Conservation (phyloP, 2,888 invertebrate species). For the Thymelicus sylvestris region DNA sequence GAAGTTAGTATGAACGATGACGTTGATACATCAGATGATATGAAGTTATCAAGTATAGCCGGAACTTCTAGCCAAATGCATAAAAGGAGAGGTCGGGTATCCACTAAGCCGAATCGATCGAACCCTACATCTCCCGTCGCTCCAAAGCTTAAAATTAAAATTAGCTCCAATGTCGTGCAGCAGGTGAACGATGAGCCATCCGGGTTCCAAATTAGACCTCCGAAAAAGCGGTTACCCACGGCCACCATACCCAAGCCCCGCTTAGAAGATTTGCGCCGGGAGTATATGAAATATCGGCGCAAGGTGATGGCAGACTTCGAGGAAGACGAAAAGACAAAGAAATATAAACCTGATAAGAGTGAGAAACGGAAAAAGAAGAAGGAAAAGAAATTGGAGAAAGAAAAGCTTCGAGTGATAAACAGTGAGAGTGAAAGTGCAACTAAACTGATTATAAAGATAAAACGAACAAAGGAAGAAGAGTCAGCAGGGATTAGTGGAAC, state of each 20-base stretch:
- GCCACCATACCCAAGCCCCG: slow-evolving; percentile 87
- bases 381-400: slow-evolving; percentile 83
- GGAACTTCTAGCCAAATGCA: slow-evolving; percentile 53
- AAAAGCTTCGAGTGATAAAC: slow-evolving; percentile 80
- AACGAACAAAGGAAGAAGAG: slow-evolving; percentile 77
- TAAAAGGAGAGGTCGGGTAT: slow-evolving; percentile 66
- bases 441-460: slow-evolving; percentile 91
- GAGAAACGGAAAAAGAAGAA: slow-evolving; percentile 80
- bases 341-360: slow-evolving; percentile 69
- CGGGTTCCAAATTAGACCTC: slow-evolving; percentile 87
- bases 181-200: slow-evolving; percentile 78
- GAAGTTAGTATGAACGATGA: slow-evolving; percentile 85
- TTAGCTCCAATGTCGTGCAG: slow-evolving; percentile 85
- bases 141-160: slow-evolving; percentile 92
- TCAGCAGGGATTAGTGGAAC: slow-evolving; percentile 49
- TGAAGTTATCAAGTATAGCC: slow-evolving; percentile 60
- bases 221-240: slow-evolving; percentile 90
- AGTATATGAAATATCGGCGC: slow-evolving; percentile 94
- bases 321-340: slow-evolving; percentile 85
- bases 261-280: slow-evolving; percentile 91
- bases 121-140: slow-evolving; percentile 68
- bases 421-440: slow-evolving; percentile 86
- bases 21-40: slow-evolving; percentile 72
- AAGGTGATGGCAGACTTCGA: slow-evolving; percentile 94
- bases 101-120: slow-evolving; percentile 57